These are phyloP conservation scores for Phymatocera aterrima DNA, from an alignment of 2,888 invertebrate species.

Conservation along the genomic window DNA sequence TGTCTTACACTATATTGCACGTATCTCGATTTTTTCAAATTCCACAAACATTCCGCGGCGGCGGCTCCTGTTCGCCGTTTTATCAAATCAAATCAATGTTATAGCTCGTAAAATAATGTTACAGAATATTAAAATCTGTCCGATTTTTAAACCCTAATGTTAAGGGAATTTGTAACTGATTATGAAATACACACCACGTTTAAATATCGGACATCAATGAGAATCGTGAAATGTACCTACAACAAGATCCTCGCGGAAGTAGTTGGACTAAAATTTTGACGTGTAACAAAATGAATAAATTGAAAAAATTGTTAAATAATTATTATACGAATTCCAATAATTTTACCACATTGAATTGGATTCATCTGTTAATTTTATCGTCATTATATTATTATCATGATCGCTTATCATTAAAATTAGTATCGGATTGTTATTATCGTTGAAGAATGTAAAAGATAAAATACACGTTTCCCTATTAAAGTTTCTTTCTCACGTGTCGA, in stretches of 20 bases:
- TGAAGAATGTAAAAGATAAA: constrained; percentile 47
- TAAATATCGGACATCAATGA: constrained; percentile 28
- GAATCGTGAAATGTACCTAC: constrained; percentile 28
- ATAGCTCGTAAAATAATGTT: constrained; percentile 43
- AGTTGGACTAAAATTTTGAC: not conserved
- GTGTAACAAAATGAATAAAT: constrained; percentile 20
- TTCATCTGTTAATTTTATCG: constrained; percentile 27
- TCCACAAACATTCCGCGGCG: constrained; percentile 32
- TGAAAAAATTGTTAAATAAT: constrained; percentile 29
- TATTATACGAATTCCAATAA: constrained; percentile 31
- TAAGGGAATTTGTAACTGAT: constrained; percentile 44
- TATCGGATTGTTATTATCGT: constrained; percentile 46
- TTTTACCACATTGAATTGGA: constrained; percentile 10
- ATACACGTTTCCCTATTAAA: constrained; percentile 51
- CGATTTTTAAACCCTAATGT: constrained; percentile 41
- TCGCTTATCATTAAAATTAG: constrained; percentile 7
- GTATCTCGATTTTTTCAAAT: constrained; percentile 28
- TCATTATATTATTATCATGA: not conserved
- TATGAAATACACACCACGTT: constrained; percentile 20
- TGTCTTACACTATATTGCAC: constrained; percentile 31
- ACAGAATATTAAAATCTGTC: constrained; percentile 28
- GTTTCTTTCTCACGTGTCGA: not conserved
- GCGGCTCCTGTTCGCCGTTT: constrained; percentile 29
- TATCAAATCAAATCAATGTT: constrained; percentile 43
- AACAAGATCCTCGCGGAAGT: too few relatives aligned